Percentiles rank a stretch among this genome's conserved stretches.
Conservation (phyloP, 53 echinoderm and acorn worm species). For the Temnopleurus reevesii region DNA sequence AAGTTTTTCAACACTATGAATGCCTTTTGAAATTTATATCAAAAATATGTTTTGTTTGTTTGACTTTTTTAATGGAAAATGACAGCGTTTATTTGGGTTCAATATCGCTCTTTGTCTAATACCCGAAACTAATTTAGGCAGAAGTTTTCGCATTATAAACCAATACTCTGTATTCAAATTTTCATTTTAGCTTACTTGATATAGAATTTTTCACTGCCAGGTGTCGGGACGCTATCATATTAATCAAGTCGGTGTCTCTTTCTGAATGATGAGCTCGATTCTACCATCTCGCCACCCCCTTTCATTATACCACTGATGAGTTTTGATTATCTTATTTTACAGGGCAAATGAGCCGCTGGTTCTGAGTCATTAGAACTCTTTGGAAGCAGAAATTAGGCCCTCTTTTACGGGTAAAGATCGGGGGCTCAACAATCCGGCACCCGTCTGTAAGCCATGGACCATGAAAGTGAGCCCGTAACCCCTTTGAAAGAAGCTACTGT, state of each 20-base stretch:
- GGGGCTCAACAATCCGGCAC: not conserved
- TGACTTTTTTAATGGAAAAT: too few species aligned
- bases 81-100: too few species aligned
- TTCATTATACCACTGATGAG: slow-evolving; percentile 10
- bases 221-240: not conserved
- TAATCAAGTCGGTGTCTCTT: not conserved
- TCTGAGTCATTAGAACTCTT: slow-evolving; percentile 43
- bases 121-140: not conserved
- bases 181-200: not conserved
- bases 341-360: slow-evolving; percentile 26
- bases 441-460: slow-evolving; percentile 12
- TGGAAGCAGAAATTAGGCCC: slow-evolving; percentile 7
- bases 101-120: too few species aligned
- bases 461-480: not conserved
- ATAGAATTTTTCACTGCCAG: not conserved
- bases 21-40: too few species aligned
- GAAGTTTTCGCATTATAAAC: not conserved
- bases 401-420: not conserved
- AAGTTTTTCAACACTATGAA: too few species aligned
- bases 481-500: not conserved
- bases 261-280: not conserved
- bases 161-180: not conserved
- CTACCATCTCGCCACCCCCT: slow-evolving; percentile 2
- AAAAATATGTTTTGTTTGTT: too few species aligned
- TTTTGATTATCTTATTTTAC: slow-evolving; percentile 24